phyloP scores from a whole-genome alignment of 2,113 vertebrate species.

The Uria lomvia region DNA sequence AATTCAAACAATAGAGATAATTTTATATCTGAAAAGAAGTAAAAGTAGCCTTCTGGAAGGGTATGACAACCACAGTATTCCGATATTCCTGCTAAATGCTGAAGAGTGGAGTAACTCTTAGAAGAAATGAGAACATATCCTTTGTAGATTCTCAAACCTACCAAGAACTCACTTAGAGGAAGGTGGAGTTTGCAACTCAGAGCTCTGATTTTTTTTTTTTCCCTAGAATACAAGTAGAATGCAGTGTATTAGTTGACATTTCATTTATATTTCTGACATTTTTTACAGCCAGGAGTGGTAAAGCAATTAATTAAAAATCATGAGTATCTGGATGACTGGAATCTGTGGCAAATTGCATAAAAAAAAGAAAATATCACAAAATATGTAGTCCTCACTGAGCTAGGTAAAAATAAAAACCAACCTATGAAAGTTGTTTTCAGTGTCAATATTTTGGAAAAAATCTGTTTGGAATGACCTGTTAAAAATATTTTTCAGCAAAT shows the following conservation, averaged over 20 bases:
- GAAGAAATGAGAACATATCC: not conserved
- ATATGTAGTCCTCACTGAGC: not conserved
- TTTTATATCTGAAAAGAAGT: not conserved
- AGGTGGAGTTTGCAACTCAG: not conserved
- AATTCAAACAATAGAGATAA: not conserved
- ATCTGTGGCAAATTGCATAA: not conserved
- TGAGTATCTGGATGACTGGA: not conserved
- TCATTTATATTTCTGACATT: constrained; percentile 17
- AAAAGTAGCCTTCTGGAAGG: not conserved
- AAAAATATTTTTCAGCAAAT: constrained; percentile 5
- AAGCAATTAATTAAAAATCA: constrained; percentile 36
- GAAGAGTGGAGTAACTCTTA: not conserved
- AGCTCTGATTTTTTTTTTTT: not conserved
- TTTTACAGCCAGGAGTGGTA: not conserved
- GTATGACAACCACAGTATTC: not conserved
- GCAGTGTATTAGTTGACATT: not conserved
- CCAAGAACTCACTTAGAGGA: not conserved
- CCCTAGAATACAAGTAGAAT: not conserved
- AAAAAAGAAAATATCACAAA: not conserved
- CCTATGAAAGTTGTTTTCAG: not conserved
- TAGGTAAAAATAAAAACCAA: not conserved
- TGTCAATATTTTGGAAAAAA: not conserved
- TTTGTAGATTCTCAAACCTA: not conserved
- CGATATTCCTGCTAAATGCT: not conserved
- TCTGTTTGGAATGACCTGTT: not conserved